Evolutionary conservation across 1,140 invertebrate species (phyloP).

Genomic region (Helicoverpa armigera): DNA sequence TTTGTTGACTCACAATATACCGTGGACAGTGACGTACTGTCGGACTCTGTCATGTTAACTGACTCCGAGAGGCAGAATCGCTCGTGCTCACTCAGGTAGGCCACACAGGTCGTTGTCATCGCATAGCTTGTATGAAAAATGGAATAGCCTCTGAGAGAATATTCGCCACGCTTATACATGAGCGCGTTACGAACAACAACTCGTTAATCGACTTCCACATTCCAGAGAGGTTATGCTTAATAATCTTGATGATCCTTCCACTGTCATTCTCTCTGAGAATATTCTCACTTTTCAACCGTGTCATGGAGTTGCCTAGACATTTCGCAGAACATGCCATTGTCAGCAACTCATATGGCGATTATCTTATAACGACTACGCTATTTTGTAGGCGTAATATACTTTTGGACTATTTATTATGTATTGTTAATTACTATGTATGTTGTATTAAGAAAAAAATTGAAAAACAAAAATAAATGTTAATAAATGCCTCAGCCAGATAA

Average conservation of each 20-base stretch:
- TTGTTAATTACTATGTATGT: slow-evolving; percentile 87
- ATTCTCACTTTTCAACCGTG: slow-evolving; percentile 78
- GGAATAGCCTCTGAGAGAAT: slow-evolving; percentile 66
- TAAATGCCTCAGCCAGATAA: slow-evolving; percentile 86
- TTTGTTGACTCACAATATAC: slow-evolving; percentile 53
- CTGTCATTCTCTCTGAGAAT: slow-evolving; percentile 72
- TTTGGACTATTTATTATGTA: slow-evolving; percentile 87
- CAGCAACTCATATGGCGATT: slow-evolving; percentile 83
- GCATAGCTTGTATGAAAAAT: slow-evolving; percentile 64
- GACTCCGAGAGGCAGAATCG: slow-evolving; percentile 27
- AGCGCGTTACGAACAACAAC: background rate
- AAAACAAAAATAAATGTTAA: slow-evolving; percentile 86
- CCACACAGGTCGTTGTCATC: slow-evolving; percentile 60
- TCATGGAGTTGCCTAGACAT: slow-evolving; percentile 82
- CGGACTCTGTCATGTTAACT: slow-evolving; percentile 36
- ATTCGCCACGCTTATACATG: slow-evolving; percentile 32
- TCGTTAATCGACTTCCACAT: slow-evolving; percentile 25
- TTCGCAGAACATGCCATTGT: slow-evolving; percentile 63
- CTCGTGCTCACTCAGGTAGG: slow-evolving; percentile 44
- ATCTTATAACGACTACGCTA: slow-evolving; percentile 86
- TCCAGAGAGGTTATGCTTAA: slow-evolving; percentile 8
- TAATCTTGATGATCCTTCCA: slow-evolving; percentile 49
- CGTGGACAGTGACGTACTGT: slow-evolving; percentile 28
- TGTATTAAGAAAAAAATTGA: slow-evolving; percentile 85
- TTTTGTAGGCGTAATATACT: slow-evolving; percentile 87